These are phyloP conservation scores for Lophotis ruficrista DNA, from an alignment of 2,113 vertebrate species.

Conservation along the genomic window DNA sequence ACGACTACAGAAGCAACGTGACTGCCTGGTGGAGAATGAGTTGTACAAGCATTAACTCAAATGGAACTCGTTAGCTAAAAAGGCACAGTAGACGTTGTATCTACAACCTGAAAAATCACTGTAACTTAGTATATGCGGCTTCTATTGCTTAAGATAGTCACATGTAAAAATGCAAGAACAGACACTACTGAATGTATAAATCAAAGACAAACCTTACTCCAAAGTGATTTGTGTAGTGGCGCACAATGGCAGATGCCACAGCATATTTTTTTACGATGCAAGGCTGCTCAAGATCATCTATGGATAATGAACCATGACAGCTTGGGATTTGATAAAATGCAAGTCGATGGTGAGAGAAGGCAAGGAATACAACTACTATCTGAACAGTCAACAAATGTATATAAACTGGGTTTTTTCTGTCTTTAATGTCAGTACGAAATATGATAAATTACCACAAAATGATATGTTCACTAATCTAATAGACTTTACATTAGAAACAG, in stretches of 20 bases:
- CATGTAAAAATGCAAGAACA: not conserved
- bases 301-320: slow-evolving; percentile 74
- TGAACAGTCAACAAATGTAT: not conserved
- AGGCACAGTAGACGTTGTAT: not conserved
- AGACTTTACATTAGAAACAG: not conserved
- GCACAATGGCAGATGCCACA: slow-evolving; percentile 67
- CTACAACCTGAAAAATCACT: not conserved
- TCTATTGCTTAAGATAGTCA: not conserved
- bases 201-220: not conserved
- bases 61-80: slow-evolving; percentile 37
- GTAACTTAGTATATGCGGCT: not conserved
- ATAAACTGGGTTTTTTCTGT: not conserved
- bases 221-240: slow-evolving; percentile 37
- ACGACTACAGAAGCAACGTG: not conserved
- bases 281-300: slow-evolving; percentile 73
- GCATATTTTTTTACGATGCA: slow-evolving; percentile 73
- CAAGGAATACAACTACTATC: not conserved
- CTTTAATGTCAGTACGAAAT: not conserved
- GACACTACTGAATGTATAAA: not conserved
- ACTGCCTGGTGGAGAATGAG: slow-evolving; percentile 27
- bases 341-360: slow-evolving; percentile 16
- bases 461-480: not conserved
- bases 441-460: not conserved
- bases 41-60: slow-evolving; percentile 44
- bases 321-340: slow-evolving; percentile 45